Conservation (phyloP, 2,888 invertebrate species). For the Nipponacmea schrenckii region DNA sequence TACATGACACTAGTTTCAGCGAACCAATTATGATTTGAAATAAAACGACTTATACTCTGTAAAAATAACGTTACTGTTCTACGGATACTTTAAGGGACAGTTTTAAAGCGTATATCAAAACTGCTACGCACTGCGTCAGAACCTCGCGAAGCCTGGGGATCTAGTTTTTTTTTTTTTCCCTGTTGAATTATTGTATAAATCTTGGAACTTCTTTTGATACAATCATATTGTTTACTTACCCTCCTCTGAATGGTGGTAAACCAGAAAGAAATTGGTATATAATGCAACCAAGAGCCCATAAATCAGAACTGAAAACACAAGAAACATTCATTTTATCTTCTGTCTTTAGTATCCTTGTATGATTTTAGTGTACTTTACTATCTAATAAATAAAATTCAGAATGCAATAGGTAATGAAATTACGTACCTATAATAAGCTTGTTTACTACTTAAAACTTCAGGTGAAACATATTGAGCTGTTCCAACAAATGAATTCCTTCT, state of each 20-base stretch:
- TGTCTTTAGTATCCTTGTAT: neutral
- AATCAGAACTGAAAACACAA: constrained; percentile 76
- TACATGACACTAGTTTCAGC: too few species aligned
- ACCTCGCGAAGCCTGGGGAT: too few species aligned
- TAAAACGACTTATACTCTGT: too few species aligned
- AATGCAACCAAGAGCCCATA: constrained; percentile 98
- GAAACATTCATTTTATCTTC: neutral
- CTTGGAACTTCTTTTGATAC: too few species aligned
- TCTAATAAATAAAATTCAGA: neutral
- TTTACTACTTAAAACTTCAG: constrained; percentile 82
- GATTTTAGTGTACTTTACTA: neutral
- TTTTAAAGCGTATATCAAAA: too few species aligned
- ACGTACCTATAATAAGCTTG: constrained; percentile 58
- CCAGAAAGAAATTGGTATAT: constrained; percentile 97
- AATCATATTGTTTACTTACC: constrained; percentile 61
- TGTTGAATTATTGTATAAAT: too few species aligned
- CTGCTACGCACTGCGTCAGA: too few species aligned
- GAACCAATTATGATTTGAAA: too few species aligned
- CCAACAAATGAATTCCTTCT: constrained; percentile 82
- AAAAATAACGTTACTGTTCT: too few species aligned
- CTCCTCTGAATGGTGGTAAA: constrained; percentile 87
- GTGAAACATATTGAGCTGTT: constrained; percentile 98
- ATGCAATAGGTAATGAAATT: neutral
- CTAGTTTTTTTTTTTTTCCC: too few species aligned
- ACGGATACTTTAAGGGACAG: too few species aligned